These are phyloP conservation scores for Malacosoma neustria DNA, from an alignment of 2,888 invertebrate genomes.

Conservation along the genomic window DNA sequence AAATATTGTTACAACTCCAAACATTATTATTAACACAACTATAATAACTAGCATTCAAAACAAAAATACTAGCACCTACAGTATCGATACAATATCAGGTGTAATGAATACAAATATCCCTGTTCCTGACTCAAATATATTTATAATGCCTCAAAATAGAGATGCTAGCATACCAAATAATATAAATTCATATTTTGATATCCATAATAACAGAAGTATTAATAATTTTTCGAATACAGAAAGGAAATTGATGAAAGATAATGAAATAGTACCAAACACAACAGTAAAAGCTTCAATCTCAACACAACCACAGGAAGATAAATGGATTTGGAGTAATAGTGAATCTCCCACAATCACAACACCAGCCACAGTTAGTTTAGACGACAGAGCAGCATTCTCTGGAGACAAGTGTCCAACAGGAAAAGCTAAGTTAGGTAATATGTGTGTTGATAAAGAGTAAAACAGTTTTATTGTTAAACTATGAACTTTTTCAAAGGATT, in stretches of 20 bases:
- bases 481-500: too few relatives aligned
- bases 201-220: not conserved
- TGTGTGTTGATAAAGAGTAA: slow-evolving; percentile 17
- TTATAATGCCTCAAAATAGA: not conserved
- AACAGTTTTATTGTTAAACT: too few relatives aligned
- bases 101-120: not conserved
- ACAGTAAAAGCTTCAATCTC: not conserved
- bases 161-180: not conserved
- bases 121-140: not conserved
- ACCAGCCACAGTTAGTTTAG: slow-evolving; percentile 9
- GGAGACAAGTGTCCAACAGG: slow-evolving; percentile 24
- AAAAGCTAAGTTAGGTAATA: slow-evolving; percentile 12
- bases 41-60: too few relatives aligned
- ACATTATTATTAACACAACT: too few relatives aligned
- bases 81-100: not conserved
- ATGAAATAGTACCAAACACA: slow-evolving; percentile 4
- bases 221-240: slow-evolving; percentile 1
- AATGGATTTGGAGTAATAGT: slow-evolving; percentile 15
- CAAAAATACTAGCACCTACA: too few relatives aligned
- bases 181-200: not conserved
- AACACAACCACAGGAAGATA: slow-evolving; percentile 5
- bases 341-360: slow-evolving; percentile 3
- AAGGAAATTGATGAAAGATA: slow-evolving; percentile 10
- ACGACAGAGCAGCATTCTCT: slow-evolving; percentile 22
- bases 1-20: too few relatives aligned